Evolutionary conservation across 2,113 vertebrate species (phyloP), one percentile per base, ranked within the genome.

Genomic region (Xenotilapia flavipinnis): DNA sequence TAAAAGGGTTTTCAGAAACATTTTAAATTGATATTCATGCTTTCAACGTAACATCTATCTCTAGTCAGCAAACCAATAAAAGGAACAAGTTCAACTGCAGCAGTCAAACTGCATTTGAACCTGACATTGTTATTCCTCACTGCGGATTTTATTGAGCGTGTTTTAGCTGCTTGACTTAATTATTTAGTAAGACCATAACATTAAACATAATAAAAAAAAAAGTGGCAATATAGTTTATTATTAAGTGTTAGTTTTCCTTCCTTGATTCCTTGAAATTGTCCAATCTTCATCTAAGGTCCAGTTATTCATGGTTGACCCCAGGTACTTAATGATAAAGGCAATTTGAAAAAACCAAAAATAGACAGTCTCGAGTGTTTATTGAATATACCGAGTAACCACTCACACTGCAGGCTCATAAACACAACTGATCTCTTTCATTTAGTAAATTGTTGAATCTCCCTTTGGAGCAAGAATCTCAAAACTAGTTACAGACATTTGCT

Each of bases 101-200:
- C 1, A 0, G 26, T 47, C 70, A 49, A 47, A 75, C 23, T 75
- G 0, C 40, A 47, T 75, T 49, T 19, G 42, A 47, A 17, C 40
- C 0, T 45, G 38, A 73, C 40, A 0, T 9, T 6, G 70, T 75
- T 19, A 31, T 75, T 75, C 9, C 9, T 75, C 42, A 7, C 9
- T 11, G 40, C 1, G 1, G 15, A 47, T 19, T 75, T 47, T 75
- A 26, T 11, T 5, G 3, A 19, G 23, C 14, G 3, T 11, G 23
- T 1, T 26, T 75, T 1, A 47, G 68, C 23, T 28, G 68, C 14
- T 28, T 0, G 40, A 17, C 40, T 42, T 70, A 3, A 23, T 68
- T 14, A 70, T 73, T 23, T 45, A 73, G 65, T 70, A 1, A 42
- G 38, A 70, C 40, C 13, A 15, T 45, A 70, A 23, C n/a, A 23